Percentiles rank a stretch among this genome's conserved stretches.
Conservation (phyloP, 2,888 invertebrate genomes). For the Meloe dianella region DNA sequence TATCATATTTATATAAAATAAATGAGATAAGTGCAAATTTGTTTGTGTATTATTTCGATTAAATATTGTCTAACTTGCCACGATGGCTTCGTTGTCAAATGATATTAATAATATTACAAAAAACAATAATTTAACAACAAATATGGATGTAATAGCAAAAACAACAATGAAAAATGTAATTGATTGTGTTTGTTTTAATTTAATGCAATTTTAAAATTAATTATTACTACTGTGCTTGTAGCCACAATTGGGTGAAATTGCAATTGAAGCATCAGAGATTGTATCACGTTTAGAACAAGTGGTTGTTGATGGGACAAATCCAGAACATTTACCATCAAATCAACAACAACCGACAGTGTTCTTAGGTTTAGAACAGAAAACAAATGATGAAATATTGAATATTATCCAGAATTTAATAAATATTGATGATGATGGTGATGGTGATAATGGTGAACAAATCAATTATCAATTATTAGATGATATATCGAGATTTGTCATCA, state of each 20-base stretch:
- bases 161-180: constrained; percentile 42
- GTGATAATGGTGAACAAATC: constrained; percentile 65
- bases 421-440: constrained; percentile 67
- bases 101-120: constrained; percentile 39
- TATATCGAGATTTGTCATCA: constrained; percentile 70
- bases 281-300: constrained; percentile 59
- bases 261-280: constrained; percentile 59
- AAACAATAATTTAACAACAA: constrained; percentile 41
- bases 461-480: constrained; percentile 69
- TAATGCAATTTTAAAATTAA: not conserved
- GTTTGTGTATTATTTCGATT: not conserved
- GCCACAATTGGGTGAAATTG: constrained; percentile 57
- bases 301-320: constrained; percentile 50
- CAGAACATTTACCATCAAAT: constrained; percentile 47
- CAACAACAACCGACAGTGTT: constrained; percentile 52
- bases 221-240: constrained; percentile 46
- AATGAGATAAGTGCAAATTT: not conserved
- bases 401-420: constrained; percentile 66
- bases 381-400: constrained; percentile 66
- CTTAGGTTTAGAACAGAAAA: constrained; percentile 56
- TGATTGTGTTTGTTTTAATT: constrained; percentile 18
- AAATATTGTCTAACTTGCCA: constrained; percentile 40
- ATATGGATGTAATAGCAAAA: constrained; percentile 45
- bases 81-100: constrained; percentile 49
- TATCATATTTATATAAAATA: not conserved